Percentiles rank a stretch among this genome's conserved stretches.
phyloP scores from a whole-genome alignment of 2,888 invertebrate genomes.

The Gnatocerus cornutus region DNA sequence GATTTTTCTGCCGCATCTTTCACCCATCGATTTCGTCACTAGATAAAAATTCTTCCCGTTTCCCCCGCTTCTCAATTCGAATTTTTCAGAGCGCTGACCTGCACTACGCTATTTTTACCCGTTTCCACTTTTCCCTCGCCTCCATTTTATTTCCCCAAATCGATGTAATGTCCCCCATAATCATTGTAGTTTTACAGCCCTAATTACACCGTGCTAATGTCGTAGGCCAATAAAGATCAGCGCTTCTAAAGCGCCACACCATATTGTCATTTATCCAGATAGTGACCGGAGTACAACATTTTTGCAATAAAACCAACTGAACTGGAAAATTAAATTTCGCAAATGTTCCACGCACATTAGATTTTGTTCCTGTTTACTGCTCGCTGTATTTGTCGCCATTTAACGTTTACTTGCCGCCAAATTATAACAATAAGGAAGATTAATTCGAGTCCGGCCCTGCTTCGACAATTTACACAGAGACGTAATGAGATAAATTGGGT shows the following conservation, averaged over 20 bases:
- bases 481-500: constrained; percentile 23
- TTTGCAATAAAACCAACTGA: constrained; percentile 69
- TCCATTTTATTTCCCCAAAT: background rate
- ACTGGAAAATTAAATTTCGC: constrained; percentile 71
- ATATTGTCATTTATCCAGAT: constrained; percentile 62
- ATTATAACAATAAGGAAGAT: constrained; percentile 23
- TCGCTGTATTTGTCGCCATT: constrained; percentile 48
- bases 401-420: constrained; percentile 38
- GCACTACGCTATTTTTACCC: background rate
- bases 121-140: background rate
- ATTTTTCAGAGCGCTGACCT: background rate
- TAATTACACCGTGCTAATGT: constrained; percentile 32
- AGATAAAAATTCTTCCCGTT: background rate
- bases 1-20: no score
- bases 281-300: constrained; percentile 63
- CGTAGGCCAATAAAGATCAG: constrained; percentile 42
- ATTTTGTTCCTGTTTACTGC: constrained; percentile 64
- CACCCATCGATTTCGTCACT: no score
- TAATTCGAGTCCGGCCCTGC: constrained; percentile 14
- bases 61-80: no score
- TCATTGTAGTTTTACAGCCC: constrained; percentile 13
- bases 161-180: constrained; percentile 3
- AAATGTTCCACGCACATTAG: constrained; percentile 70
- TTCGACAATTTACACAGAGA: constrained; percentile 12
- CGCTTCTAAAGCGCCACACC: constrained; percentile 43